Evolutionary conservation across 1,140 invertebrate genomes (phyloP), one percentile per base, ranked within the genome.

Genomic region (Physella acuta): DNA sequence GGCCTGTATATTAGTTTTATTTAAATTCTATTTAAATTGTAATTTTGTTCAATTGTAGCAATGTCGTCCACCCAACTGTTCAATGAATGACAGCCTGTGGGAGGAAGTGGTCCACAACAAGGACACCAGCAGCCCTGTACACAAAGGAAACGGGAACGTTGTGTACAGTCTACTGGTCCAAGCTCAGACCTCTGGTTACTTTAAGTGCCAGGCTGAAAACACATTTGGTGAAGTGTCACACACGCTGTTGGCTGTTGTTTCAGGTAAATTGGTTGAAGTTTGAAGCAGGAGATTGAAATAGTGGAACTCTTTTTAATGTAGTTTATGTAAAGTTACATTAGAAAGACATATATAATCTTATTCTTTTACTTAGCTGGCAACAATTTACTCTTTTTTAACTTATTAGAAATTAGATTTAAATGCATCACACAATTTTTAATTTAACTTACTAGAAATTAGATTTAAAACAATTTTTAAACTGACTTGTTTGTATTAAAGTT

Each of bases 131-230:
- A 20, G 24, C n/a, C 26, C 37, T 17, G 1, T n/a, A 17, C 11
- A 16, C 24, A 64, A 52, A n/a, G 11, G 33, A 11, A 8, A 37
- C 24, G 51, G 51, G 2, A 31, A 44, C 16, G 28, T 51, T 17
- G 20, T 64, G 11, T 24, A 64, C 36, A 1, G 28, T 1, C 33
- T 64, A 14, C 3, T 11, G 1, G 52, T 64, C 30, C 28, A 49
- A 0, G 31, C 62, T 30, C 30, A 64, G 11, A 24, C 17, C 3
- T 51, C 62, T 4, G 62, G 62, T 14, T 64, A 49, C 62, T 53
- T 31, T 36, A 64, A 64, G 49, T 64, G 62, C 24, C 14, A 8
- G 11, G 62, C 62, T 36, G 26, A 16, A 11, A 64, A 64, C 30
- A 1, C 28, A 20, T 26, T 51, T 36, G 62, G 44, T 14, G 20